phyloP scores from a whole-genome alignment of 2,888 invertebrate genomes.

The Trichacis sp. region DNA sequence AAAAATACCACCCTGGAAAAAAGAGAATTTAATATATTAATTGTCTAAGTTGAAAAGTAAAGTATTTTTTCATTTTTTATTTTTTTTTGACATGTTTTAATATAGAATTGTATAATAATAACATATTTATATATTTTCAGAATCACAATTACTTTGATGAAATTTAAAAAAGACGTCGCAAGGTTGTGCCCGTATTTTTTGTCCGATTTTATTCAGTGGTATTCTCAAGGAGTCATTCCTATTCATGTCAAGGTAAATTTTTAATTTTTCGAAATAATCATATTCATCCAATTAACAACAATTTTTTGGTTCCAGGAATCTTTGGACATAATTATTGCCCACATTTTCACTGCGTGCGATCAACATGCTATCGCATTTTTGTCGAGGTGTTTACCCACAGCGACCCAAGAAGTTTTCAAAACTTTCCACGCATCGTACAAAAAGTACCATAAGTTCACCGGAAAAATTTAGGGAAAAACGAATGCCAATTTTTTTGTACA shows the following conservation, averaged over 20 bases:
- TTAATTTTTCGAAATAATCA: background rate
- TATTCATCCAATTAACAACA: constrained; percentile 4
- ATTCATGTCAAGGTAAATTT: constrained; percentile 55
- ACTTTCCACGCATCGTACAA: constrained; percentile 55
- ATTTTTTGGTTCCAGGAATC: constrained; percentile 49
- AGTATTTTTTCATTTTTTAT: constrained; percentile 17
- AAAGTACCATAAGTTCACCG: constrained; percentile 62
- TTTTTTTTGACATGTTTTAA: background rate
- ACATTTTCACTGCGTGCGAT: constrained; percentile 60
- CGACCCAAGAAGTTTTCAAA: constrained; percentile 60
- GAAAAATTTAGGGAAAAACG: constrained; percentile 65
- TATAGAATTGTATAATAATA: constrained; percentile 12
- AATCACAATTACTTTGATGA: constrained; percentile 50
- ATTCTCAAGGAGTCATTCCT: constrained; percentile 50
- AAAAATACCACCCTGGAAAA: constrained; percentile 36
- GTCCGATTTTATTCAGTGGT: constrained; percentile 58
- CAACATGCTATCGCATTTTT: constrained; percentile 56
- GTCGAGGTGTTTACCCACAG: constrained; percentile 54
- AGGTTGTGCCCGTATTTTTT: constrained; percentile 58
- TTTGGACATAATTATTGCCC: constrained; percentile 54
- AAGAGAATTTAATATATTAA: constrained; percentile 47
- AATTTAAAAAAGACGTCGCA: constrained; percentile 57
- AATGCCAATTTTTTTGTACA: too few species aligned
- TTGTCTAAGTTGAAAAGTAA: constrained; percentile 61
- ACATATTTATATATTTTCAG: constrained; percentile 42